A percentile compares a stretch with the other conserved stretches of the same genome.
These are phyloP conservation scores for Syndactyla subalaris DNA, from an alignment of 2,797 vertebrate species.

Conservation along the genomic window DNA sequence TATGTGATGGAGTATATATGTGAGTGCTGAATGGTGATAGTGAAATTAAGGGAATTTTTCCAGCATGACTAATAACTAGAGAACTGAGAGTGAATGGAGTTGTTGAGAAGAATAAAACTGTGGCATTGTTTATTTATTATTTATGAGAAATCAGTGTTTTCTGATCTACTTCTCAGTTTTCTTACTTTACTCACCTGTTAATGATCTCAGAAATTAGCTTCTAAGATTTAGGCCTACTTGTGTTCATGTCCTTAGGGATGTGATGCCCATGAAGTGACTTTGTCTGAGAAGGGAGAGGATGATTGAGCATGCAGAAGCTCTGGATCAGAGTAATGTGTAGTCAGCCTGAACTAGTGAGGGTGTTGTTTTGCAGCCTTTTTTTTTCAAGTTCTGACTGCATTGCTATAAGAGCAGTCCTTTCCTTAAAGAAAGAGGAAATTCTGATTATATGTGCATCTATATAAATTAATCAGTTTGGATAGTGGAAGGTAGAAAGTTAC, in stretches of 20 bases:
- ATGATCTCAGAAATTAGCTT: not conserved
- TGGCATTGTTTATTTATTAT: not conserved
- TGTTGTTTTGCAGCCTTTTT: not conserved
- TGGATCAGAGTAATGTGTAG: not conserved
- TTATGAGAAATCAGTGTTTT: not conserved
- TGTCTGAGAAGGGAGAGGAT: not conserved
- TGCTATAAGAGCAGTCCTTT: not conserved
- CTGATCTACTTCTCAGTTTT: not conserved
- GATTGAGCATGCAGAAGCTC: not conserved
- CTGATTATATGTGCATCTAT: not conserved
- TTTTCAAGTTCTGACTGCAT: not conserved
- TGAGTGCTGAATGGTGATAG: not conserved
- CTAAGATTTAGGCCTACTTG: not conserved
- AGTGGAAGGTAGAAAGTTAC: not conserved
- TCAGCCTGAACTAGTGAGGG: not conserved
- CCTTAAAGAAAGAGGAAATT: not conserved
- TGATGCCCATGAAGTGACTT: not conserved
- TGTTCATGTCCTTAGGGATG: not conserved
- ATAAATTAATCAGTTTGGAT: not conserved
- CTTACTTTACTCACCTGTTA: not conserved
- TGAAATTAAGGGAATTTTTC: not conserved
- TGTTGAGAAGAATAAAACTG: not conserved
- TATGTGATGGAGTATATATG: not conserved
- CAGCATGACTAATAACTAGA: not conserved
- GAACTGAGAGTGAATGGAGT: not conserved